phyloP scores from a whole-genome alignment of 2,113 vertebrate genomes.

The Alectura lathami region DNA sequence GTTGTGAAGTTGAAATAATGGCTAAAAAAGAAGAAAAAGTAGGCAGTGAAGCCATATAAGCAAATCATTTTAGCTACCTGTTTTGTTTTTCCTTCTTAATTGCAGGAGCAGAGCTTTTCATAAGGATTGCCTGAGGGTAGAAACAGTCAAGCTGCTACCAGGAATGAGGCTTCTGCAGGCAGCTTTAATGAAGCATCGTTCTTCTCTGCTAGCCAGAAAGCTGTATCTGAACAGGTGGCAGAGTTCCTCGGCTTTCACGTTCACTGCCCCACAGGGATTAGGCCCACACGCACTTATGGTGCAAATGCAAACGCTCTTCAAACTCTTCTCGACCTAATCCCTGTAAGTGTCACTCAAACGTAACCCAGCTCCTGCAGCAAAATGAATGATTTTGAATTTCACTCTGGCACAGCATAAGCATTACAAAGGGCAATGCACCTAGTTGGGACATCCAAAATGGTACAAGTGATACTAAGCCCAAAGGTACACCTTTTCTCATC shows the following conservation, averaged over 20 bases:
- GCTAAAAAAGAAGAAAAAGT: background rate
- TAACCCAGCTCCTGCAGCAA: background rate
- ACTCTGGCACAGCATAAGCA: background rate
- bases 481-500: background rate
- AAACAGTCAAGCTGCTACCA: background rate
- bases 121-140: background rate
- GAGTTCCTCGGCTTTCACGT: background rate
- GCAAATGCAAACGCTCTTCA: background rate
- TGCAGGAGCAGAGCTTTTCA: background rate
- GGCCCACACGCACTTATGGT: fast-evolving
- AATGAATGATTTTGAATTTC: background rate
- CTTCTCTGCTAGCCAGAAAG: background rate
- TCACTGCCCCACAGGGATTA: background rate
- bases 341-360: background rate
- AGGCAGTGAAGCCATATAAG: background rate
- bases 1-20: background rate
- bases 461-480: background rate
- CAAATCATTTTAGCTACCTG: background rate
- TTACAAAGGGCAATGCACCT: background rate
- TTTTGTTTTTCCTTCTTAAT: background rate
- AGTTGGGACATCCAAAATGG: background rate
- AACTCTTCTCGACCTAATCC: background rate
- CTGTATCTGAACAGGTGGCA: background rate
- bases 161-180: background rate
- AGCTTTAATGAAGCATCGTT: fast-evolving